Base-by-base conservation (phyloP, 2,888 invertebrate species). In the Auanema sp. region DNA sequence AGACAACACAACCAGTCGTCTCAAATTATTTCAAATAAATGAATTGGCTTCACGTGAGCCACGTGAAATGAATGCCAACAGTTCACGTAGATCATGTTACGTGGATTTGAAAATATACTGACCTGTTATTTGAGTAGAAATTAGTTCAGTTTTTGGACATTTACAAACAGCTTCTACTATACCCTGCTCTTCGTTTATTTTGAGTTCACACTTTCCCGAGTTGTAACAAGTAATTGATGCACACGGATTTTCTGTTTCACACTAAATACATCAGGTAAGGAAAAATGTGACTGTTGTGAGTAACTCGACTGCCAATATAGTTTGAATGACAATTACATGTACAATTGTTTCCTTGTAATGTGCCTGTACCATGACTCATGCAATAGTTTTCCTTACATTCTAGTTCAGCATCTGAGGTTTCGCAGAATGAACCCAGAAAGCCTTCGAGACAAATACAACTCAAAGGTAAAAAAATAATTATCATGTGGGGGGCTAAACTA, bases 321-420 rank as follows among this genome's bases (percentile, higher is more conserved):
- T 70, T 66, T 41, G 62, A 55, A 43, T 70, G 69, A 61, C 72
- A 72, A 41, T 66, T 58, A 40, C 72, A 72, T 16, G 42, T 47
- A 56, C 72, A 72, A 2, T 41, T 65, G 40, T 66, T 68, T 1
- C 51, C 24, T 8, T n/a, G 52, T 42, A 5, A 24, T 18, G 47
- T 55, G 8, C 66, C 72, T 12, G 55, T 57, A 16, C 72, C 72
- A 18, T 68, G 57, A 0, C 63, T 66, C 54, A 68, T 53, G 65
- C 72, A 72, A 25, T 68, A 60, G 4, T 68, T 60, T 55, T 68
- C 66, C 16, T 56, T 33, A 43, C 60, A 65, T 23, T 44, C 44
- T 18, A 65, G 16, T n/a, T 54, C 63, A 16, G 24, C 60, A 57
- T 68, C 68, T 10, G 68, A 58, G 44, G 60, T 61, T 18, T 72